Base-by-base conservation (phyloP, 2,797 vertebrate genomes). In the Alcedo quadribrachys region DNA sequence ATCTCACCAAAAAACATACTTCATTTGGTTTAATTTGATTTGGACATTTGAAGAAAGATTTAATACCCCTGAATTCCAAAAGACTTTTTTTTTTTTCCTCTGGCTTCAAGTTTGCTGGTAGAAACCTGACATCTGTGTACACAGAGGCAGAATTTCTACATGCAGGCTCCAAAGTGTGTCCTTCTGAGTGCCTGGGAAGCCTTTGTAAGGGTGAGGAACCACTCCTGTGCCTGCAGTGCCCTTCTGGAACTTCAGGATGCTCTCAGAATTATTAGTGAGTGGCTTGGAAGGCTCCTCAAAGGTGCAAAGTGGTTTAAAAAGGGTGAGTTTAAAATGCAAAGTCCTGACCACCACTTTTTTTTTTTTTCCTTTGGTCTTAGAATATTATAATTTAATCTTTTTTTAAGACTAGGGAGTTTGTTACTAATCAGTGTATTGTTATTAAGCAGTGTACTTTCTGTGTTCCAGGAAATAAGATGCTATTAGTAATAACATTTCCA, bases 181-280 rank as follows among this genome's bases (percentile, higher is more conserved):
- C 32, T 68, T 84, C 27, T 55, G 19, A 68, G 46, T 10, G 4
- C 51, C 33, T 50, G 53, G 54, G 66, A 8, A 68, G 15, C 25
- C 50, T 70, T n/a, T 4, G 0, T 40, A 14, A 15, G 33, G 24
- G 28, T 27, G 0, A 19, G 30, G 42, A 28, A 51, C 19, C 0
- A 0, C 11, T 53, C 30, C 32, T 21, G 5, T 15, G 9, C 9
- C n/a, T 42, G 3, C 25, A 16, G 1, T 74, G 81, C 12, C 17
- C 21, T 80, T 63, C 24, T 30, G 87, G 37, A 51, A 4, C 40
- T 58, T 33, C 4, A 55, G 0, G 73, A 21, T 78, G 85, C 55
- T 62, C 57, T 37, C 24, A 48, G 42, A 70, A 3, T 37, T 61
- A 2, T 1, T 50, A 48, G 32, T 13, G 79, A 80, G 71, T 11